Evolutionary conservation across 2,888 invertebrate genomes (phyloP).

Genomic region (Tenthredo scrophulariae): DNA sequence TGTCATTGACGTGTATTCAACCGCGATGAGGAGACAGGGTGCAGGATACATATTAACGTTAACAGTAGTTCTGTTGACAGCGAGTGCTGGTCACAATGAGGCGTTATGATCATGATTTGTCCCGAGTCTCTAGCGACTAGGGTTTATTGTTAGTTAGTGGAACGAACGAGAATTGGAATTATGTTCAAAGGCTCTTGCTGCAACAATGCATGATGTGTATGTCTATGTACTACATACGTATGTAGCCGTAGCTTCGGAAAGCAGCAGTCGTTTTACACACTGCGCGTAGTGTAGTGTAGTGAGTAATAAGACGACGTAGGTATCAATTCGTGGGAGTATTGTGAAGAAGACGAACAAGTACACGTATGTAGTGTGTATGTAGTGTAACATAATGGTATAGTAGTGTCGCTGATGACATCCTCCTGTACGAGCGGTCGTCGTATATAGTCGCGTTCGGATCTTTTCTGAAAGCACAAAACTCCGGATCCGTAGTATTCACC

Average conservation of each 20-base stretch:
- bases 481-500: neutral
- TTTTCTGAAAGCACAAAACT: slow-evolving; percentile 13
- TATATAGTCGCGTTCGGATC: neutral
- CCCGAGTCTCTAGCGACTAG: neutral
- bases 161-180: neutral
- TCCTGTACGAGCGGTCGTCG: neutral
- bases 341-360: neutral
- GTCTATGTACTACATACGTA: neutral
- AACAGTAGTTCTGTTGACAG: slow-evolving; percentile 2
- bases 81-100: neutral
- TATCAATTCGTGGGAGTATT: neutral
- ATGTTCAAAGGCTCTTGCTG: neutral
- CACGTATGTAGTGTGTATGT: neutral
- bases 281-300: neutral
- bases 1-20: neutral
- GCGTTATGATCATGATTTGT: neutral
- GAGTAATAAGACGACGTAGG: slow-evolving; percentile 3
- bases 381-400: neutral
- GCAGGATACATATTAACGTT: neutral
- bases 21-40: neutral
- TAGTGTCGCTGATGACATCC: slow-evolving; percentile 14
- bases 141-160: slow-evolving; percentile 4
- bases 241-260: neutral
- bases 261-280: neutral
- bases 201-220: neutral